Evolutionary conservation across 2,113 vertebrate genomes (phyloP), one percentile per base, ranked within the genome.

Genomic region (Sitta europaea): DNA sequence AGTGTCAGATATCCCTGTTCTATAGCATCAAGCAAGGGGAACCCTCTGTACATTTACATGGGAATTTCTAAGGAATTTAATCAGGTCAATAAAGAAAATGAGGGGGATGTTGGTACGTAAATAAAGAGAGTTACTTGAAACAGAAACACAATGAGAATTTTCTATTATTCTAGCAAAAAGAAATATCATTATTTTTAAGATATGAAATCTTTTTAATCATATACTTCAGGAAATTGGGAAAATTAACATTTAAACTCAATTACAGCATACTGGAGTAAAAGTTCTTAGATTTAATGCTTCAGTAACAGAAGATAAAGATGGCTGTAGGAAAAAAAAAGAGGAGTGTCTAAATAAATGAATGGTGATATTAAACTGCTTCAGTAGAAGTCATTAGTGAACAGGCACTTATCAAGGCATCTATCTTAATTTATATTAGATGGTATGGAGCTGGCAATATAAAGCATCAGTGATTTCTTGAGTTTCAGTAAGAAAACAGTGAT

Each of bases 211-310:
- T 86, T 38, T 59, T 83, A 89, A 73, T 10, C 17, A 33, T 48
- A 43, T n/a, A 43, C 71, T 76, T 91, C 54, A 89, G 51, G 16
- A 94, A 94, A 92, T 33, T 61, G 33, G 35, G 43, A 94, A 96
- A 94, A 95, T 72, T 91, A 94, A 91, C 70, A 79, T 87, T 95
- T 92, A 96, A 92, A 94, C 70, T 92, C 81, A 92, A 75, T 92
- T 91, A 82, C n/a, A 24, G 29, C 35, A 70, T 78, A 48, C 24
- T 24, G 31, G 55, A 91, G 10, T 61, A 88, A 16, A 57, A 85
- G 33, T 94, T 93, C 38, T 65, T 85, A 61, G 38, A 70, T 72
- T 72, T 91, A 82, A 78, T 88, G 91, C 24, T 82, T 94, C 62
- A 51, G 24, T 75, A 91, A 65, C 31, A 68, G 57, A 89, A 80